Base-by-base conservation (phyloP, 92 coral and sea anemone genomes). In the Palythoa caribaeorum region DNA sequence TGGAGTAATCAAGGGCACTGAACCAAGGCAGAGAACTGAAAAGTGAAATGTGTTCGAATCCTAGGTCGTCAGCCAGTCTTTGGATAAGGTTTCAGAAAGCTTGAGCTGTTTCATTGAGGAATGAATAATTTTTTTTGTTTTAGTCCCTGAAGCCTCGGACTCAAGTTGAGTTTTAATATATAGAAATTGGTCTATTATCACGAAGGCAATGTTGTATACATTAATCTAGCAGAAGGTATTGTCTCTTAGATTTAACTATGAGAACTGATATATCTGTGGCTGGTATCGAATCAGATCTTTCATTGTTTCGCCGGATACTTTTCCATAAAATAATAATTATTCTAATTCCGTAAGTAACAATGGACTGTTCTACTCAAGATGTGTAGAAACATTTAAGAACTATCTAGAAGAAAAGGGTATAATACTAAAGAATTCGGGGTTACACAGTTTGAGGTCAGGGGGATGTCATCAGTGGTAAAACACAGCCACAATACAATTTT, bases 161-260 rank as follows among this genome's bases (percentile, higher is more conserved):
- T 28, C 28, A 28, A 28, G 28, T 28, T 28, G 28, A 28, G 28
- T 28, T 28, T 28, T 28, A 28, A 28, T 28, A 28, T 28, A 28
- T 28, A 28, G 28, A 28, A 28, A 28, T 28, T 28, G 28, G 28
- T 28, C 28, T 28, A 28, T 28, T 65, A 88, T 36, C 11, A 75
- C 5, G 81, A 88, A 80, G 87, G 91, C 15, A 88, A 88, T 69
- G 51, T 17, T 53, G 91, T 88, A 13, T 80, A 71, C 48, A 70
- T 88, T 35, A 72, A 38, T 10, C 35, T 6, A 50, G 80, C 16
- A 40, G 68, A 36, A 51, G 70, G 52, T 69, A 79, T 73, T 87
- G 86, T 51, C 87, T 76, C 47, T 83, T 88, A 14, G 50, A 6
- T 51, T 2, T 88, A 20, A 69, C 78, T 39, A n/a, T 16, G 28